Evolutionary conservation across 2,888 invertebrate species (phyloP), one percentile per base, ranked within the genome.

Genomic region (Brassicogethes aeneus): DNA sequence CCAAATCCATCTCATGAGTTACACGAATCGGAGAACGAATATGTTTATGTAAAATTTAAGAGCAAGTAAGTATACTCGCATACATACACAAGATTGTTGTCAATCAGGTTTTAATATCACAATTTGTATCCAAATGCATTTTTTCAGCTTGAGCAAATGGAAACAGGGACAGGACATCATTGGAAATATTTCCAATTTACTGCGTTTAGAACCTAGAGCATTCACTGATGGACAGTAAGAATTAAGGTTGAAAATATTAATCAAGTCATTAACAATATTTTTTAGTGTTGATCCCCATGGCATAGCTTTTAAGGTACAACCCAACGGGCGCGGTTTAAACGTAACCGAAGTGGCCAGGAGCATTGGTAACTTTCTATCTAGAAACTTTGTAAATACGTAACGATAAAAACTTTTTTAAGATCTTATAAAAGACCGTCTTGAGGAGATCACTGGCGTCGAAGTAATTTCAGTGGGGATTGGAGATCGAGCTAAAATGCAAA

Each of bases 391-490:
- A 73, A 69, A 54, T 65, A 16, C 10, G 37, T 37, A 36, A 15
- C 37, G n/a, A 39, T 34, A n/a, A 12, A 5, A n/a, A 3, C 30
- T 49, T 44, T 43, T 65, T 68, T 36, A 59, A 77, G 78, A 68
- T 46, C 57, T 74, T 12, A 77, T 86, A 43, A 82, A 82, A 56
- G 78, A 79, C 36, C 72, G 81, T 52, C 68, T 90, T 16, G 74
- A 77, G 37, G 70, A 75, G 5, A 71, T 75, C 40, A 75, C 82
- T 15, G 85, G 85, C 17, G 76, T 84, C 3, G 78, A 80, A 52
- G 77, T 89, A 34, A 62, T 78, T 15, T 74, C 79, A 17, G 82
- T 84, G 15, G 89, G 88, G 23, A 80, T 90, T 41, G 90, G 90
- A 16, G 83, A 88, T 57, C 79, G 81, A 74, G 88, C 86, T 70